phyloP scores from a whole-genome alignment of 2,113 vertebrate genomes.

The Pavo muticus region DNA sequence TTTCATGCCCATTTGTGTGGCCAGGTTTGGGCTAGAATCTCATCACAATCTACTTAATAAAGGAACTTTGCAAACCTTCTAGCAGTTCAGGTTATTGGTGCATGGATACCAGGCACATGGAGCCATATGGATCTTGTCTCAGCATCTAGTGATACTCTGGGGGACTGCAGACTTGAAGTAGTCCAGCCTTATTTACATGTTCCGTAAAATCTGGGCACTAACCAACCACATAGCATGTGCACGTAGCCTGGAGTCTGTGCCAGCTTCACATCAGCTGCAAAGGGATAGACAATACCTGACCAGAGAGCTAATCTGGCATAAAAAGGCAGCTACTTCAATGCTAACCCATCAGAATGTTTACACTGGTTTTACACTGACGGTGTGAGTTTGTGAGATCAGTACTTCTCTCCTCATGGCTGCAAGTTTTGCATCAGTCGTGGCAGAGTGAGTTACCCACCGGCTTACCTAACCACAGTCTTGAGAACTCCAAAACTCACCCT shows the following conservation, averaged over 20 bases:
- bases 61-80: not conserved
- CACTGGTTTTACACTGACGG: not conserved
- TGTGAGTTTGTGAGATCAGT: not conserved
- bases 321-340: not conserved
- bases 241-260: not conserved
- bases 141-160: not conserved
- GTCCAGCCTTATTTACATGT: not conserved
- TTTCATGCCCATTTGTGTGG: accelerated
- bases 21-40: not conserved
- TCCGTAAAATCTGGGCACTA: not conserved
- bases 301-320: not conserved
- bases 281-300: not conserved
- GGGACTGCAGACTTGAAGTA: not conserved
- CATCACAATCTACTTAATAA: not conserved
- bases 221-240: not conserved
- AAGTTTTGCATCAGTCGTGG: not conserved
- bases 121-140: not conserved
- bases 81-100: not conserved
- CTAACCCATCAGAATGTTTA: not conserved
- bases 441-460: not conserved
- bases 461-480: not conserved
- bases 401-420: not conserved
- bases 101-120: not conserved
- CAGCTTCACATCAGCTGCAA: not conserved
- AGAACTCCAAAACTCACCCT: not conserved